These are phyloP conservation scores for Physocephala rufipes DNA, from an alignment of 2,888 invertebrate species.

Conservation along the genomic window DNA sequence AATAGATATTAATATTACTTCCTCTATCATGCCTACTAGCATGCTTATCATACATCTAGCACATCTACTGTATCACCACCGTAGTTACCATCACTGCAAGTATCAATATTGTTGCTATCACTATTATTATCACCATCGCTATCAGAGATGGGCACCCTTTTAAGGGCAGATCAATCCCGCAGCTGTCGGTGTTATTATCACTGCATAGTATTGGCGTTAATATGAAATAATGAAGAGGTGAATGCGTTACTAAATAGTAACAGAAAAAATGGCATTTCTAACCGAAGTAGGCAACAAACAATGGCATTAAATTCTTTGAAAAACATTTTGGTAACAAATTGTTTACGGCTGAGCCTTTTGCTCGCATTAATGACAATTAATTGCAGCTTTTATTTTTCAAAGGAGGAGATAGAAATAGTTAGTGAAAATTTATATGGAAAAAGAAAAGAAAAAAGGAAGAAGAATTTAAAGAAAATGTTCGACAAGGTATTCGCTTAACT, in stretches of 20 bases:
- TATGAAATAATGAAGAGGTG: too few relatives aligned
- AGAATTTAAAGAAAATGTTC: background rate
- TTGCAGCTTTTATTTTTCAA: background rate
- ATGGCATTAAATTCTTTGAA: background rate
- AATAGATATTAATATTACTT: background rate
- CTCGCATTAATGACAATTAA: slow-evolving; percentile 23
- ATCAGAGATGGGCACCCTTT: too few relatives aligned
- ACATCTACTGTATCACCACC: too few relatives aligned
- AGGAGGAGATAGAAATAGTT: background rate
- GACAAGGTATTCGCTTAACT: background rate
- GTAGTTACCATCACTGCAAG: background rate
- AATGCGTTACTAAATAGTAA: too few relatives aligned
- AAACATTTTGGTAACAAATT: slow-evolving; percentile 30
- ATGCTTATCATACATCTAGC: too few relatives aligned
- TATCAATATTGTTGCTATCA: background rate
- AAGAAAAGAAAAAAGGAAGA: background rate
- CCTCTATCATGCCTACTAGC: background rate
- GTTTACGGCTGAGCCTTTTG: slow-evolving; percentile 5
- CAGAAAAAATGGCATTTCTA: background rate
- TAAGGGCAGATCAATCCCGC: background rate
- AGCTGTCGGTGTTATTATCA: slow-evolving; percentile 27
- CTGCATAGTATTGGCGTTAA: too few relatives aligned
- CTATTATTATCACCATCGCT: background rate
- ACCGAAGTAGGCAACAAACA: slow-evolving; percentile 2
- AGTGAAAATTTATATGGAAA: background rate